Conservation (phyloP, 2,797 vertebrate species). For the Rhinogobio ventralis region DNA sequence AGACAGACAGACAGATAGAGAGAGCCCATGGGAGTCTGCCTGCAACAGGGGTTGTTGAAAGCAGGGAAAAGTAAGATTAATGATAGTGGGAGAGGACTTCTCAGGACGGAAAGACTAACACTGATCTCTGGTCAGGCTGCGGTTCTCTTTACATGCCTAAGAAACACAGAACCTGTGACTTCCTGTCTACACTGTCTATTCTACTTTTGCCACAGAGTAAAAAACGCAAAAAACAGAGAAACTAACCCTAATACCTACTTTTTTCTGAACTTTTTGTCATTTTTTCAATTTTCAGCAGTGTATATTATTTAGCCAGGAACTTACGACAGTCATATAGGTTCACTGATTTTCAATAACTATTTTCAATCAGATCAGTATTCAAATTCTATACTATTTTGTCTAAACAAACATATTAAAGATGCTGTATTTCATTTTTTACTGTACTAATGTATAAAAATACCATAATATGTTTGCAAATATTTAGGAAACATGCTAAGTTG, state of each 20-base stretch:
- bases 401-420: not conserved
- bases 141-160: not conserved
- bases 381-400: not conserved
- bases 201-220: not conserved
- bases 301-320: not conserved
- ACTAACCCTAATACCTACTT: not conserved
- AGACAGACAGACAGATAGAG: constrained; percentile 36
- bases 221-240: not conserved
- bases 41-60: constrained; percentile 36
- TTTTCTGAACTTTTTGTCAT: not conserved
- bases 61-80: constrained; percentile 55
- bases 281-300: not conserved
- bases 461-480: not conserved
- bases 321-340: not conserved
- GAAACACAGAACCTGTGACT: constrained; percentile 24
- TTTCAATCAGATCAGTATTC: not conserved
- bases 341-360: not conserved
- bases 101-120: not conserved
- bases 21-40: constrained; percentile 50
- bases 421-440: not conserved
- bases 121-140: constrained; percentile 24
- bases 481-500: not conserved
- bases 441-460: not conserved
- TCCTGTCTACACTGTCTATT: constrained; percentile 18
- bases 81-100: constrained; percentile 36